Evolutionary conservation across 1,140 invertebrate genomes (phyloP).

Genomic region (Chlorops oryzae): DNA sequence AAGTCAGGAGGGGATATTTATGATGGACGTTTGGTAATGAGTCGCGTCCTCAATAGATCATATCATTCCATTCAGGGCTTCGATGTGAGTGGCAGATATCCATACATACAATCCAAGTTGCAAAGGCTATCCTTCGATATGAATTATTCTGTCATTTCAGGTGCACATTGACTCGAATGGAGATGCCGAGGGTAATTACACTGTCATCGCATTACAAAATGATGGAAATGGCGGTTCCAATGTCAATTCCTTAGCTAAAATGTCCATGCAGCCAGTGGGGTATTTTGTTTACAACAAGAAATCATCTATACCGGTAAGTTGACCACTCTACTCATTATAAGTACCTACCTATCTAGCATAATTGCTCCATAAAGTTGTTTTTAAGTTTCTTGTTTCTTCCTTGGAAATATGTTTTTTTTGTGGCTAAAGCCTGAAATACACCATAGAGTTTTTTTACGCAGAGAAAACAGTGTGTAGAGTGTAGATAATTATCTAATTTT

Average conservation of each 20-base stretch:
- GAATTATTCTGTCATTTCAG: slow-evolving; percentile 38
- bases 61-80: slow-evolving; percentile 73
- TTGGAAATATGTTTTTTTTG: too few species aligned
- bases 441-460: too few species aligned
- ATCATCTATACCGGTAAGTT: slow-evolving; percentile 44
- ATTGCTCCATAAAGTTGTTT: too few species aligned
- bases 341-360: too few species aligned
- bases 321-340: too few species aligned
- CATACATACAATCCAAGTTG: too few species aligned
- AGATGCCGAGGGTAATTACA: slow-evolving; percentile 87
- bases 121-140: too few species aligned
- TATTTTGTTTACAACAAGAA: slow-evolving; percentile 61
- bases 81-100: slow-evolving; percentile 54
- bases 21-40: slow-evolving; percentile 66
- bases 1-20: slow-evolving; percentile 59
- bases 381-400: too few species aligned
- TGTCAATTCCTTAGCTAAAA: slow-evolving; percentile 45
- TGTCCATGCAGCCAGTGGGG: slow-evolving; percentile 64
- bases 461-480: too few species aligned
- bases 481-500: too few species aligned
- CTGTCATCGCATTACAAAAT: slow-evolving; percentile 67
- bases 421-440: too few species aligned
- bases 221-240: slow-evolving; percentile 41
- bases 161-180: slow-evolving; percentile 81
- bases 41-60: slow-evolving; percentile 60